phyloP scores from a whole-genome alignment of 2,797 vertebrate genomes.

The Arctocebus calabarensis region DNA sequence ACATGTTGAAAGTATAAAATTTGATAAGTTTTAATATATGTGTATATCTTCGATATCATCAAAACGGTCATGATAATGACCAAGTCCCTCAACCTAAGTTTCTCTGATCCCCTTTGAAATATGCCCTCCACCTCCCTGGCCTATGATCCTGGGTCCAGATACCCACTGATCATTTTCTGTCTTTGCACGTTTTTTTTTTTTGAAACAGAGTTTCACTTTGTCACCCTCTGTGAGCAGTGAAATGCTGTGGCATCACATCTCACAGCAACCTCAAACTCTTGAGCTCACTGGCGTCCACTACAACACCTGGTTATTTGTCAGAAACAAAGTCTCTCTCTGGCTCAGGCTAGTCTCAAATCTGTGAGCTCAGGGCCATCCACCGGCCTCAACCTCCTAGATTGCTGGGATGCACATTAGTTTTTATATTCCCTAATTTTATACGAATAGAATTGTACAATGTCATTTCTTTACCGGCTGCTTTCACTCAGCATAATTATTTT shows the following conservation, averaged over 20 bases:
- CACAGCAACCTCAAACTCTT: too few species aligned
- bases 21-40: neutral
- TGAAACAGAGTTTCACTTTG: too few species aligned
- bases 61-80: neutral
- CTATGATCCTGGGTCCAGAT: neutral
- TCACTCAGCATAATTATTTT: neutral
- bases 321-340: too few species aligned
- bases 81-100: neutral
- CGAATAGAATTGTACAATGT: neutral
- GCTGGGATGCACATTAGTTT: neutral
- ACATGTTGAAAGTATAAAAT: neutral
- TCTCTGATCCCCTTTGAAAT: neutral
- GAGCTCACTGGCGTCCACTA: too few species aligned
- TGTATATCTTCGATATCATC: neutral
- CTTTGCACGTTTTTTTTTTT: neutral
- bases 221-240: too few species aligned
- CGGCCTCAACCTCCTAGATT: too few species aligned
- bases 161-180: neutral
- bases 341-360: too few species aligned
- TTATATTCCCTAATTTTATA: neutral
- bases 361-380: too few species aligned
- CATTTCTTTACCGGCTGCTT: neutral
- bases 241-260: too few species aligned
- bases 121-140: accelerated
- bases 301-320: too few species aligned